Evolutionary conservation across 2,888 invertebrate species (phyloP).

Genomic region (Eurytoma californica): DNA sequence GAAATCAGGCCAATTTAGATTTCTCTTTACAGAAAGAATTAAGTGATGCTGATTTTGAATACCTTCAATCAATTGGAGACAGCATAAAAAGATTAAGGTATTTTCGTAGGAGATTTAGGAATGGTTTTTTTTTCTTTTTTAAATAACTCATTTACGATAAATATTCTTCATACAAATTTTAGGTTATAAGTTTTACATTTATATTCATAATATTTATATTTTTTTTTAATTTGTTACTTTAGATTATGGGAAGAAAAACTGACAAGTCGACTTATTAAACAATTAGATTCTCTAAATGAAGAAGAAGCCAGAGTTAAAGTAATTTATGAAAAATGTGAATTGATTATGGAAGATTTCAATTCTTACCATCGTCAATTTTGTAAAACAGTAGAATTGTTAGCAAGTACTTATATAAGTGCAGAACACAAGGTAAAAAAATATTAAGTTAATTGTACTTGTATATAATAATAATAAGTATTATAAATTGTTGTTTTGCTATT

Average conservation of each 20-base stretch:
- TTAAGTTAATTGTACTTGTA: neutral
- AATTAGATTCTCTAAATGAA: constrained; percentile 59
- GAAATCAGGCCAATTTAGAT: constrained; percentile 56
- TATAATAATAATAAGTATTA: constrained; percentile 3
- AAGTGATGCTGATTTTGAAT: constrained; percentile 63
- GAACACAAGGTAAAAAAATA: constrained; percentile 64
- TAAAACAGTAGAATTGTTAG: constrained; percentile 62
- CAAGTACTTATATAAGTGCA: constrained; percentile 65
- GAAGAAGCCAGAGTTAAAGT: constrained; percentile 61
- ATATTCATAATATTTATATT: constrained; percentile 5
- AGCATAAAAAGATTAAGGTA: constrained; percentile 66
- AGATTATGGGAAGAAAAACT: constrained; percentile 59
- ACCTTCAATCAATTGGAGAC: constrained; percentile 62
- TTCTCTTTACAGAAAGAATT: constrained; percentile 62
- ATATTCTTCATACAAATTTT: neutral
- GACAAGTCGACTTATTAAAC: constrained; percentile 62
- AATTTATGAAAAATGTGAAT: constrained; percentile 59
- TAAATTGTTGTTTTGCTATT: constrained; percentile 27
- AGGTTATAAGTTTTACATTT: neutral
- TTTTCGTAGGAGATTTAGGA: constrained; percentile 1
- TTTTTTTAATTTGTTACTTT: constrained; percentile 40
- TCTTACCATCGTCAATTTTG: constrained; percentile 60
- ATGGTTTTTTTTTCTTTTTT: no score
- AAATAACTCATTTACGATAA: no score
- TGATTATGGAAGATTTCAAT: constrained; percentile 62